Evolutionary conservation across 1,140 invertebrate genomes (phyloP).

Genomic region (Mizuhopecten yessoensis): DNA sequence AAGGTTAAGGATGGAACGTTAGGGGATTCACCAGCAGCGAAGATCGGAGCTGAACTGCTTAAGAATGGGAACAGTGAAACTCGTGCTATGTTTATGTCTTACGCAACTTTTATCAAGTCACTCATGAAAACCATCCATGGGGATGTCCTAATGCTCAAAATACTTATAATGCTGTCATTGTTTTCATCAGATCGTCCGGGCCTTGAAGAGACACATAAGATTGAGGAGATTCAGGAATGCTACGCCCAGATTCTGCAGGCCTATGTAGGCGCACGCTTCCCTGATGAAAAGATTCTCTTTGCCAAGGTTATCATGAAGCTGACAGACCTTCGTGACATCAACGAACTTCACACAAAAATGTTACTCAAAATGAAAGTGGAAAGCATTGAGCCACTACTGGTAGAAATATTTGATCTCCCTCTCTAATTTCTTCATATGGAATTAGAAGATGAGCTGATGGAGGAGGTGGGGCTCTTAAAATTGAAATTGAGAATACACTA

Average conservation of each 20-base stretch:
- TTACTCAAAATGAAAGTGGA: conserved; percentile 79
- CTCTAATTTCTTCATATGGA: neutral
- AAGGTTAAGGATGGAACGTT: neutral
- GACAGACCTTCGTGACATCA: conserved; percentile 80
- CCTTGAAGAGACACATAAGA: conserved; percentile 62
- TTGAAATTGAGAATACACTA: no score
- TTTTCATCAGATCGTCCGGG: conserved; percentile 77
- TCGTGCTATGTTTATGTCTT: conserved; percentile 73
- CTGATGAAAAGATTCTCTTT: conserved; percentile 76
- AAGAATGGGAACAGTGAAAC: conserved; percentile 72
- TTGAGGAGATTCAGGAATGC: conserved; percentile 76
- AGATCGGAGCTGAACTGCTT: conserved; percentile 73
- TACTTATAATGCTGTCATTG: conserved; percentile 78
- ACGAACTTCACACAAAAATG: conserved; percentile 81
- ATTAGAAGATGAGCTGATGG: no score
- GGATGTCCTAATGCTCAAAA: conserved; percentile 75
- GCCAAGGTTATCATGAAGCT: conserved; percentile 79
- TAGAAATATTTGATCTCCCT: conserved; percentile 81
- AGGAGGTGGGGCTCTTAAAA: no score
- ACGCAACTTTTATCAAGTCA: conserved; percentile 78
- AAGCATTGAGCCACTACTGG: conserved; percentile 78
- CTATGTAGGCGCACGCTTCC: conserved; percentile 72
- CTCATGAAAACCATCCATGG: conserved; percentile 76
- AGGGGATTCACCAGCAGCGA: neutral
- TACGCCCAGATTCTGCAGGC: conserved; percentile 76